These are phyloP conservation scores for Lasioglossum calceatum DNA, from an alignment of 2,888 invertebrate species.

Conservation along the genomic window DNA sequence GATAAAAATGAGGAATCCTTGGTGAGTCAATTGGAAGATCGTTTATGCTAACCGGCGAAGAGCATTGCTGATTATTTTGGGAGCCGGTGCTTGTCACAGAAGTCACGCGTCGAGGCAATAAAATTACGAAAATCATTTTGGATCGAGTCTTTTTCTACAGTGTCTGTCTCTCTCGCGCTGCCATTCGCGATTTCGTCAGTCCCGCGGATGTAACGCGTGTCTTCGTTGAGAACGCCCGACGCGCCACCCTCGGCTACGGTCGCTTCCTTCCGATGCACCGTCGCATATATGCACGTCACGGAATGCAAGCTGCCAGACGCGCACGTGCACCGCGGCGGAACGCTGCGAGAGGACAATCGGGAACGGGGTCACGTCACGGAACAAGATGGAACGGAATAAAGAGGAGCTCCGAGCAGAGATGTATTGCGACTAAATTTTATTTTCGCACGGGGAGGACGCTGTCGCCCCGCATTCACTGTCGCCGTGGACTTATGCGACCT, in stretches of 20 bases:
- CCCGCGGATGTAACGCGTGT: constrained; percentile 52
- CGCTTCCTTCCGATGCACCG: constrained; percentile 34
- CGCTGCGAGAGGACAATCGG: constrained; percentile 64
- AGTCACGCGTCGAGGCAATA: not conserved
- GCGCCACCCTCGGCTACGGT: constrained; percentile 11
- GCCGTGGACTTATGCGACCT: not conserved
- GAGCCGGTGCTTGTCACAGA: not conserved
- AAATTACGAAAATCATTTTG: not conserved
- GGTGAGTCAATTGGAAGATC: not conserved
- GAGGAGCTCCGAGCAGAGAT: constrained; percentile 39
- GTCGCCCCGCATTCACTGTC: constrained; percentile 26
- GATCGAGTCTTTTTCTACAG: not conserved
- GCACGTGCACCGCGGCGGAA: constrained; percentile 58
- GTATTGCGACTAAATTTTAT: constrained; percentile 55
- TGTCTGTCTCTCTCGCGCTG: not conserved
- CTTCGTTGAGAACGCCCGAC: constrained; percentile 43
- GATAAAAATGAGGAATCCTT: not conserved
- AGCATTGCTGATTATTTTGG: not conserved
- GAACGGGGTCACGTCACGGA: constrained; percentile 62
- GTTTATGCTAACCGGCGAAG: not conserved
- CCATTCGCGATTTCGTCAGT: constrained; percentile 11
- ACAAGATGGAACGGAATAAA: constrained; percentile 62
- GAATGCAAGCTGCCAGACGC: constrained; percentile 55
- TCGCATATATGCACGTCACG: constrained; percentile 55
- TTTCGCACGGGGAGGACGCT: constrained; percentile 40